These are phyloP conservation scores for Zaprionus capensis DNA, from an alignment of 1,140 invertebrate species.

Conservation along the genomic window DNA sequence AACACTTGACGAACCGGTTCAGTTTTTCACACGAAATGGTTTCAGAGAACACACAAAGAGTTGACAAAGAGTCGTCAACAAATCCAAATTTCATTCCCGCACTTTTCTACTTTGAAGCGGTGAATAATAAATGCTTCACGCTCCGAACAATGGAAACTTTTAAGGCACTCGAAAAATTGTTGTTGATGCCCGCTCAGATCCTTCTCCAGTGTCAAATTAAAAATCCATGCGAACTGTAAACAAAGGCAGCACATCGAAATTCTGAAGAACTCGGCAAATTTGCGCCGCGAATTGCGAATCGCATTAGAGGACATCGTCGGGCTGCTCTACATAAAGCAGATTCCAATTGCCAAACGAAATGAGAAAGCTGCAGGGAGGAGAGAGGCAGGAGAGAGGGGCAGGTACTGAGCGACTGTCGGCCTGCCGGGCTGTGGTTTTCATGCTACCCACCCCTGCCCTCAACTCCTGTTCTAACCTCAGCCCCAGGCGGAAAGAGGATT, in stretches of 20 bases:
- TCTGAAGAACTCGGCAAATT: conserved; percentile 22
- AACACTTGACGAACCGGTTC: no score
- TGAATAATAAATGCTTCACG: not conserved
- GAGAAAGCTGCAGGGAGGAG: not conserved
- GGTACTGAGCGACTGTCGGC: not conserved
- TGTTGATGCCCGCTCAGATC: not conserved
- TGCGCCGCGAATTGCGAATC: conserved; percentile 8
- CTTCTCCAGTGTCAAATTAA: not conserved
- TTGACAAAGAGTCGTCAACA: not conserved
- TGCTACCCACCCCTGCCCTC: not conserved
- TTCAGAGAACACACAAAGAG: not conserved
- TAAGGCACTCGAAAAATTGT: not conserved
- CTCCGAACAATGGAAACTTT: not conserved
- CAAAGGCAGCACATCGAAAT: conserved; percentile 14
- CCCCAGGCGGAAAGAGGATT: conserved; percentile 38
- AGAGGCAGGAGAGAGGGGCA: not conserved
- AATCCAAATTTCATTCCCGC: not conserved
- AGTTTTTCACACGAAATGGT: no score
- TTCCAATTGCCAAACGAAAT: conserved; percentile 26
- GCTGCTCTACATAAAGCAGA: conserved; percentile 7
- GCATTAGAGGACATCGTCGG: conserved; percentile 20
- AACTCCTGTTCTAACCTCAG: conserved; percentile 9
- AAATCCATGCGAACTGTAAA: conserved; percentile 11
- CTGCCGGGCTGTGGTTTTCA: not conserved
- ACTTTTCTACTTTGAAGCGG: not conserved